Evolutionary conservation across 2,113 vertebrate species (phyloP).

Genomic region (Oxygymnocypris stewartii): DNA sequence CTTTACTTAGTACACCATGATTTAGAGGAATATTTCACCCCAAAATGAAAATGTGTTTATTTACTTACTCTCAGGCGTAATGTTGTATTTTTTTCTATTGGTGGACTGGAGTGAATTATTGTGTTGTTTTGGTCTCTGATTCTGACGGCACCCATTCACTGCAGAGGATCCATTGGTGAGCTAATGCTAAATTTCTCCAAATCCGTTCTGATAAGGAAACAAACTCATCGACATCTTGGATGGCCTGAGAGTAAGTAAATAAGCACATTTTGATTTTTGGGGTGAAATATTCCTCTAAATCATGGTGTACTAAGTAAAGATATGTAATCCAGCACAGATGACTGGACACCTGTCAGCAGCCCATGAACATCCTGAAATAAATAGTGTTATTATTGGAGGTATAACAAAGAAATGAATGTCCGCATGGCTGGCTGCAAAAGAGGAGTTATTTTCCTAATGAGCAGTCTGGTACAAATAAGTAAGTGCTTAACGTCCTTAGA

Average conservation of each 20-base stretch:
- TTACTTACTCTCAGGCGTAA: neutral
- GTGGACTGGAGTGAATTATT: neutral
- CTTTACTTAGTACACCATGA: no score
- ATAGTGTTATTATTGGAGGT: neutral
- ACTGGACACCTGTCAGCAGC: neutral
- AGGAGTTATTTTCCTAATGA: constrained; percentile 17
- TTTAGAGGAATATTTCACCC: no score
- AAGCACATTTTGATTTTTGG: neutral
- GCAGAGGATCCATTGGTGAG: neutral
- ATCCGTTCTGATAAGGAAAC: neutral
- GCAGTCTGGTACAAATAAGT: neutral
- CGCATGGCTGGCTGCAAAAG: neutral
- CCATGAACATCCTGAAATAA: neutral
- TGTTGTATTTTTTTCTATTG: neutral
- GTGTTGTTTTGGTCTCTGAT: neutral
- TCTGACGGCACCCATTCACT: neutral
- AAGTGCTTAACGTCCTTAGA: neutral
- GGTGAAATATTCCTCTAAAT: neutral
- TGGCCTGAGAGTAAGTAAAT: no score
- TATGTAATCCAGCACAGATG: neutral
- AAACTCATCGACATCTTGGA: neutral
- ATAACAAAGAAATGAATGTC: neutral
- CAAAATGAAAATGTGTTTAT: no score
- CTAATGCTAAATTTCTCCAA: no score
- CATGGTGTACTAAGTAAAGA: neutral